A percentile compares a stretch with the other conserved stretches of the same genome.
phyloP scores from a whole-genome alignment of 2,113 vertebrate genomes.

The Macrotus californicus region DNA sequence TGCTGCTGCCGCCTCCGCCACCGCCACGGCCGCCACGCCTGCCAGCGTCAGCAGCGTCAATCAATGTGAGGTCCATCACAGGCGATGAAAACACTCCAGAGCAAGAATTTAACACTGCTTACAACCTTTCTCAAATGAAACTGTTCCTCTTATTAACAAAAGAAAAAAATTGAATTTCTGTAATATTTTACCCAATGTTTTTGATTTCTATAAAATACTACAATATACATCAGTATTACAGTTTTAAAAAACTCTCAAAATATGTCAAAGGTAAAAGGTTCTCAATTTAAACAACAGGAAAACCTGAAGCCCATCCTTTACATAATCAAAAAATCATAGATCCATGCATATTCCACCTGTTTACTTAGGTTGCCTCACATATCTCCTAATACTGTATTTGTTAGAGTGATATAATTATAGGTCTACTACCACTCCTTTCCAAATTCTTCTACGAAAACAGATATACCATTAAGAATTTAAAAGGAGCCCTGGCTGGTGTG shows the following conservation, averaged over 20 bases:
- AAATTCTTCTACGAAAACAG: background rate
- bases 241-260: background rate
- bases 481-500: background rate
- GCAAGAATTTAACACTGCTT: background rate
- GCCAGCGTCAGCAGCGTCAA: background rate
- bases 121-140: background rate
- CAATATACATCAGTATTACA: background rate
- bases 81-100: background rate
- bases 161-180: background rate
- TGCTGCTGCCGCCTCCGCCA: no score
- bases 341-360: background rate
- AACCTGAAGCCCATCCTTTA: background rate
- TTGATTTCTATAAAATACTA: conserved; percentile 12
- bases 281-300: background rate
- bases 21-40: background rate
- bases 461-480: background rate
- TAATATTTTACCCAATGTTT: background rate
- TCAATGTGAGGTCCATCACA: background rate
- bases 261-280: background rate
- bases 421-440: background rate
- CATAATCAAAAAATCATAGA: background rate
- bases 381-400: background rate
- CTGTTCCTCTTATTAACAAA: background rate
- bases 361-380: background rate
- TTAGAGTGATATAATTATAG: background rate